Conservation (phyloP, 2,797 vertebrate genomes). For the Oreonectes daqikongensis region DNA sequence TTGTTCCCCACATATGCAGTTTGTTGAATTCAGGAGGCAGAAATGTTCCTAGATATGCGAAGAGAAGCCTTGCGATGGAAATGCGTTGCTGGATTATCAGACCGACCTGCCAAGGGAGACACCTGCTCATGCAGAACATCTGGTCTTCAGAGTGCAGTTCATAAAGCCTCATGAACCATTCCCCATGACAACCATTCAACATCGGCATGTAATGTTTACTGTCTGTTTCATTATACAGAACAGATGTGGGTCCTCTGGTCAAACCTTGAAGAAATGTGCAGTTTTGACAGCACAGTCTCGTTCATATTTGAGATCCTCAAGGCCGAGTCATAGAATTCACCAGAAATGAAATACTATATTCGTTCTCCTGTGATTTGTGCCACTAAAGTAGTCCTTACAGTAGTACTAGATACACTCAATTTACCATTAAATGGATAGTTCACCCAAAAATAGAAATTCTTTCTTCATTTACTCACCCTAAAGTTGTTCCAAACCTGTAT, state of each 20-base stretch:
- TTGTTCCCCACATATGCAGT: too few relatives aligned
- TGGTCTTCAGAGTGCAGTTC: not conserved
- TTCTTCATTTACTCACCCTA: too few relatives aligned
- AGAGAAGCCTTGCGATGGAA: not conserved
- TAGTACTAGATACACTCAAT: not conserved
- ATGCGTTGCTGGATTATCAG: not conserved
- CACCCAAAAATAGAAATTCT: too few relatives aligned
- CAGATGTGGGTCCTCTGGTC: constrained; percentile 12
- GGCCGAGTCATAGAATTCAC: not conserved
- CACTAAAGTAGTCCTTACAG: not conserved
- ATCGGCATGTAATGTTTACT: not conserved
- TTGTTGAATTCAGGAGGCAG: not conserved
- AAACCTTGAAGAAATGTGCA: constrained; percentile 1
- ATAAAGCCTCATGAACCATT: constrained; percentile 1
- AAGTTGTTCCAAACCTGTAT: too few relatives aligned
- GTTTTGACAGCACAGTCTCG: constrained; percentile 5
- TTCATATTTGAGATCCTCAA: constrained; percentile 1
- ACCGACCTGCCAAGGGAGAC: not conserved
- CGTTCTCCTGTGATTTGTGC: not conserved
- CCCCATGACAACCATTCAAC: constrained; percentile 1
- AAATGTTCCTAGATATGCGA: not conserved
- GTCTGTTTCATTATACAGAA: not conserved
- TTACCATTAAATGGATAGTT: too few relatives aligned
- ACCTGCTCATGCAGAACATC: not conserved
- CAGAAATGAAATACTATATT: not conserved